Conservation (phyloP, 2,888 invertebrate genomes). For the Sepioteuthis lessoniana region DNA sequence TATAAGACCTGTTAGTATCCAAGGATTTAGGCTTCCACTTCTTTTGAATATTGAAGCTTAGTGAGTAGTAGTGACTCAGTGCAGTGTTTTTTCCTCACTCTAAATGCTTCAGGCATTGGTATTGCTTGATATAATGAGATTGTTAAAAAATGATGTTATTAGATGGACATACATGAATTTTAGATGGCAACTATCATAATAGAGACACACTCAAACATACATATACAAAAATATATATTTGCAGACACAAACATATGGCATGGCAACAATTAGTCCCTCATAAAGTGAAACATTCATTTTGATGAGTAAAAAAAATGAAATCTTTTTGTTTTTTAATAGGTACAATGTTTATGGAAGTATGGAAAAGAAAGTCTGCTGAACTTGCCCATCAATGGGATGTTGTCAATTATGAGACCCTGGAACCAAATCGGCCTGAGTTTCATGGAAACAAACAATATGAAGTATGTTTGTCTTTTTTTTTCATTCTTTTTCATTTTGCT, state of each 20-base stretch:
- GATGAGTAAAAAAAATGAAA: neutral
- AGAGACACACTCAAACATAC: neutral
- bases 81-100: no score
- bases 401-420: constrained; percentile 75
- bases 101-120: no score
- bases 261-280: neutral
- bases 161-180: no score
- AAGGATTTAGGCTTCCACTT: no score
- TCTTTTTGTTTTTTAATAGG: constrained; percentile 61
- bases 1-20: no score
- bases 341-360: constrained; percentile 75
- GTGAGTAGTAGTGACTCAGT: no score
- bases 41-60: no score
- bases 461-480: constrained; percentile 51
- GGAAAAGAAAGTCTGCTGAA: constrained; percentile 74
- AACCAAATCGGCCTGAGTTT: constrained; percentile 76
- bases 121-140: no score
- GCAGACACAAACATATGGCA: neutral
- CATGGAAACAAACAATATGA: constrained; percentile 64
- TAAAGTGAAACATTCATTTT: neutral
- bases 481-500: neutral
- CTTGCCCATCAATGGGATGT: constrained; percentile 77
- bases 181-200: neutral
- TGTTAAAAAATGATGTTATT: no score
- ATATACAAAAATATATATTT: neutral